These are phyloP conservation scores for Cryptocephalus primarius DNA, from an alignment of 2,888 invertebrate genomes.

Conservation along the genomic window DNA sequence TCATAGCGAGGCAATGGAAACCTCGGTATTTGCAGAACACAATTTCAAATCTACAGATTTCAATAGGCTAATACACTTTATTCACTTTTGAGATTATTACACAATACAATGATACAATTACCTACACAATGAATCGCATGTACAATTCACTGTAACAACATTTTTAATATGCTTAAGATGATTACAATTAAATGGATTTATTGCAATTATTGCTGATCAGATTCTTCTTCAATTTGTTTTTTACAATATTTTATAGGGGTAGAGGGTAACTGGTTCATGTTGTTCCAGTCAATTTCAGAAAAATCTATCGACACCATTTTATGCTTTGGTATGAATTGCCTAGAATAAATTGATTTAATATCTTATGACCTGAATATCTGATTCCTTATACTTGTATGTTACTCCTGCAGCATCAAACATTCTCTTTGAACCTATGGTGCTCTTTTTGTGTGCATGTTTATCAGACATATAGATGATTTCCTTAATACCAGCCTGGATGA, in stretches of 20 bases:
- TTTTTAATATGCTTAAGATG: too few species aligned
- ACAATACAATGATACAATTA: too few species aligned
- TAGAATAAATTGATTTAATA: conserved; percentile 30
- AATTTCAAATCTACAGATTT: too few species aligned
- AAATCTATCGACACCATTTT: conserved; percentile 60
- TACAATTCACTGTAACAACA: too few species aligned
- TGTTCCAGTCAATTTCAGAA: conserved; percentile 47
- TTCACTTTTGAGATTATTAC: too few species aligned
- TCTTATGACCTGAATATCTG: not conserved
- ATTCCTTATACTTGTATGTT: conserved; percentile 44
- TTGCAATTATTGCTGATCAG: too few species aligned
- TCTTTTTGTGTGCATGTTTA: conserved; percentile 58
- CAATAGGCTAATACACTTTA: too few species aligned
- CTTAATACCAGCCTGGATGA: conserved; percentile 85
- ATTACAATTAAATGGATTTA: too few species aligned
- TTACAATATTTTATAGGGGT: conserved; percentile 24
- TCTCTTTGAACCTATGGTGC: conserved; percentile 62
- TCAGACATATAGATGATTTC: conserved; percentile 73
- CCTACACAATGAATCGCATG: too few species aligned
- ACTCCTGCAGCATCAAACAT: conserved; percentile 77
- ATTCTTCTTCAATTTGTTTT: too few species aligned
- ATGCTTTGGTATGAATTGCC: conserved; percentile 52
- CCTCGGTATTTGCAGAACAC: too few species aligned
- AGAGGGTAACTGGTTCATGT: conserved; percentile 38
- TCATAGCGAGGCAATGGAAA: too few species aligned